Base-by-base conservation (phyloP, 2,888 invertebrate species). In the Melieria picta region DNA sequence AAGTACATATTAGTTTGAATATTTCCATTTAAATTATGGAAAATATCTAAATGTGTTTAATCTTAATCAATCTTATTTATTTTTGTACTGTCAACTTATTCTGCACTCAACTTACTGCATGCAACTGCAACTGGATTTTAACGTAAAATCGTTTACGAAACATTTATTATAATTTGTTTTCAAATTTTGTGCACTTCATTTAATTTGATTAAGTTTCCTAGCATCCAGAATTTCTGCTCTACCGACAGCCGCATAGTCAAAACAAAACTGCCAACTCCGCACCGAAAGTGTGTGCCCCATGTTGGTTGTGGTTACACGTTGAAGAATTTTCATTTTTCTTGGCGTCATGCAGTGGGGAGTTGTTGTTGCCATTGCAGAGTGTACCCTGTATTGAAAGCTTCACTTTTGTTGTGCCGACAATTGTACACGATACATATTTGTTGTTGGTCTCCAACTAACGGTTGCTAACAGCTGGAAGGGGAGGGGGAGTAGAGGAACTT, bases 111-210 rank as follows among this genome's bases (percentile, higher is more conserved):
- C 80, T 72, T 76, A 86, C 86, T 74, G 86, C 85, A 77, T 86
- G 86, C 1, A 86, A 74, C 71, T 85, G 81, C 56, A 86, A 73
- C 65, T 81, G 77, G 57, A 87, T 79, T 71, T 82, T 84, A 46
- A 86, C 75, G 70, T 81, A 79, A 61, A 83, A 83, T 72, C 84
- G 79, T 67, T 80, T 68, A 7, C n/a, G 50, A 43, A 45, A 56
- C 63, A 72, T 62, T 64, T 68, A 30, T 65, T 48, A 11, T 48
- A n/a, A 30, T 45, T 56, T 6, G 55, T 13, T 52, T n/a, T 7
- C 43, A n/a, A 43, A 16, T 55, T 52, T 7, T 42, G 55, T 30
- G 30, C 30, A 30, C 30, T 30, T 30, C 30, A 30, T 30, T 30
- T 30, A 3, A 30, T 30, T 30, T 30, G 30, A 30, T 2, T 30